Evolutionary conservation across 2,888 invertebrate species (phyloP).

Genomic region (Stictocephala bisonia): DNA sequence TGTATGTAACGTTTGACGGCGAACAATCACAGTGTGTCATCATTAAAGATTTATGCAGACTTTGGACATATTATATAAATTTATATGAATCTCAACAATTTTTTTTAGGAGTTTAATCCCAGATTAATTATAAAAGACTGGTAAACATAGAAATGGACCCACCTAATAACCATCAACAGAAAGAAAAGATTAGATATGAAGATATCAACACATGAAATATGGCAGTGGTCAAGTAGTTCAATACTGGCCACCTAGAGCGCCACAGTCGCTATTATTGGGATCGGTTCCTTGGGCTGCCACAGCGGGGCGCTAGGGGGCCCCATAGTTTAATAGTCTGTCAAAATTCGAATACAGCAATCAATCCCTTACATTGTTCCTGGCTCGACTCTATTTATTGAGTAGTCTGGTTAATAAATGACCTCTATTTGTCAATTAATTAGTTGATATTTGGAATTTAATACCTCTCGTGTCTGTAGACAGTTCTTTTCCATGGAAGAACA

Average conservation of each 20-base stretch:
- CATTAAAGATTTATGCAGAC: too few species aligned
- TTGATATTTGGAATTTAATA: background rate
- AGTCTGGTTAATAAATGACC: slow-evolving; percentile 15
- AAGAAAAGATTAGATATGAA: slow-evolving; percentile 10
- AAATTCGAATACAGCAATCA: slow-evolving; percentile 24
- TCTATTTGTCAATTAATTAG: slow-evolving; percentile 41
- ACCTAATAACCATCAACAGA: too few species aligned
- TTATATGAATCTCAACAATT: too few species aligned
- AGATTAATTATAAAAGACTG: too few species aligned
- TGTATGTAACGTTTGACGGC: too few species aligned
- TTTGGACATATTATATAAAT: too few species aligned
- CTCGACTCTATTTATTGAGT: background rate
- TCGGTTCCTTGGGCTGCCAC: slow-evolving; percentile 18
- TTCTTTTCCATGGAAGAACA: slow-evolving; percentile 4
- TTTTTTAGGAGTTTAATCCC: too few species aligned
- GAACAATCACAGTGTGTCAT: too few species aligned
- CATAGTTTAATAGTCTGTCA: slow-evolving; percentile 42
- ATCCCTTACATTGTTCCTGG: slow-evolving; percentile 26
- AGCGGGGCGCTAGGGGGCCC: slow-evolving; percentile 21
- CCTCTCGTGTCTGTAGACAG: background rate
- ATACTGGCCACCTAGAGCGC: slow-evolving; percentile 23
- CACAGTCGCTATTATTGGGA: background rate
- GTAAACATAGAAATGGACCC: too few species aligned
- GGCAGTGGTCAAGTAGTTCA: slow-evolving; percentile 5
- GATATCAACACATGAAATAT: slow-evolving; percentile 27